Evolutionary conservation across 2,113 vertebrate species (phyloP), one percentile per base, ranked within the genome.

Genomic region (Ammodytes dubius): DNA sequence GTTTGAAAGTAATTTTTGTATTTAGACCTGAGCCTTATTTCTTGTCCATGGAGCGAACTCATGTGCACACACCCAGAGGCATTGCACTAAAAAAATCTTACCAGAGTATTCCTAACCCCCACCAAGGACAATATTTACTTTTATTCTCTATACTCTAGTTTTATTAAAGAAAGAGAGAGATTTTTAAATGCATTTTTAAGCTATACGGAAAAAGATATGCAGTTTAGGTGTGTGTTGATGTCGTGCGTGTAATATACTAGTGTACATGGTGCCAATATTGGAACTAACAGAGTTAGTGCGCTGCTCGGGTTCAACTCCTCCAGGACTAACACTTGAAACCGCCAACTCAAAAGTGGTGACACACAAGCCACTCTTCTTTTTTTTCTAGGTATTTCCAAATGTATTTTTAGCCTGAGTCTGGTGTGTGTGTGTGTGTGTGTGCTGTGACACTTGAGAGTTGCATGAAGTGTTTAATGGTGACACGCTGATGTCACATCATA

Each of bases 141-240:
- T 82, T 84, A 89, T 89, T 77, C 74, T 85, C 82, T n/a, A 27
- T 27, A 43, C 47, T 77, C 75, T 91, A 86, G 85, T 90, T 91
- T 91, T 94, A 88, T 84, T 70, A 17, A 12, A 64, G 76, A 87
- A 86, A 82, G 85, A 83, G 42, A 61, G 82, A 91, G 85, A 91
- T 88, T 92, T 91, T 64, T 87, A 90, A 84, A 65, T 8, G 43
- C 76, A 35, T 93, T 91, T 91, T 79, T 87, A 89, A 91, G 90
- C 90, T 91, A 91, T 88, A 87, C 87, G 27, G 27, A 72, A 83
- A 70, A 81, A 86, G 81, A 82, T 89, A 88, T 92, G 88, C 91
- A 89, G 79, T 88, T 88, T 42, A 6, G 27, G 88, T 74, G 85
- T 83, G 88, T 90, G 27, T 27, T 27, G 27, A 27, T 27, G 27